These are phyloP conservation scores for Sinodicranocentrus sp. DNA, from an alignment of 2,888 invertebrate genomes.

Conservation along the genomic window DNA sequence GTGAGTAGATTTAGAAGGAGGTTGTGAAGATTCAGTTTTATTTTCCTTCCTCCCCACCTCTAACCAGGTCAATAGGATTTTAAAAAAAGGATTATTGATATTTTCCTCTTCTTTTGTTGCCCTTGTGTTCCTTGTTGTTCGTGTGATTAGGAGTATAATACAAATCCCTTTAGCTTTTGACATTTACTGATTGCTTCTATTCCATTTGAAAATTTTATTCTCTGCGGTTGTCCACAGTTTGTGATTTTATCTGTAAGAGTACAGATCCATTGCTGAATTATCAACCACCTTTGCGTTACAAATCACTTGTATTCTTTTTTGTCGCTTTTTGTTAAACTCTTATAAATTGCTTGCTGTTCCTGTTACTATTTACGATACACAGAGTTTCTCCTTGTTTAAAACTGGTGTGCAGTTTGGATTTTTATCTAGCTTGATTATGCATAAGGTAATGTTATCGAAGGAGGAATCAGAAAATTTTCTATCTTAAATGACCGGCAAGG, in stretches of 20 bases:
- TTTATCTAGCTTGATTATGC: no score
- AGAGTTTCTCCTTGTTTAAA: no score
- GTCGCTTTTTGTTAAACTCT: neutral
- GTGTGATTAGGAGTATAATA: slow-evolving; percentile 37
- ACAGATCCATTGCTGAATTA: slow-evolving; percentile 34
- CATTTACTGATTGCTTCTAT: slow-evolving; percentile 70
- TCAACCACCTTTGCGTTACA: slow-evolving; percentile 38
- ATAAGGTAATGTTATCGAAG: no score
- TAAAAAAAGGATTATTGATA: slow-evolving; percentile 55
- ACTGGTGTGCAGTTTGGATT: no score
- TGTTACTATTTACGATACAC: no score
- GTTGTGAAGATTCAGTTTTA: no score
- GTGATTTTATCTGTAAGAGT: slow-evolving; percentile 48
- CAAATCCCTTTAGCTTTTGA: slow-evolving; percentile 65
- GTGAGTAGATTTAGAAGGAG: no score
- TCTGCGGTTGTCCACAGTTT: slow-evolving; percentile 66
- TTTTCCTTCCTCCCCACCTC: no score
- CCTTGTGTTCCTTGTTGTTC: slow-evolving; percentile 3
- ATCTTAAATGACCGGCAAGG: no score
- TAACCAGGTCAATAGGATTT: slow-evolving; percentile 64
- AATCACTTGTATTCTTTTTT: slow-evolving; percentile 44
- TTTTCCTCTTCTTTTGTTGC: slow-evolving; percentile 39
- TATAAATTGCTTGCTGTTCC: no score
- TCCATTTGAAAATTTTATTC: slow-evolving; percentile 61
- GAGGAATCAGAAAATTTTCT: no score